Evolutionary conservation across 2,113 vertebrate species (phyloP).

Genomic region (Aviceda subcristata): DNA sequence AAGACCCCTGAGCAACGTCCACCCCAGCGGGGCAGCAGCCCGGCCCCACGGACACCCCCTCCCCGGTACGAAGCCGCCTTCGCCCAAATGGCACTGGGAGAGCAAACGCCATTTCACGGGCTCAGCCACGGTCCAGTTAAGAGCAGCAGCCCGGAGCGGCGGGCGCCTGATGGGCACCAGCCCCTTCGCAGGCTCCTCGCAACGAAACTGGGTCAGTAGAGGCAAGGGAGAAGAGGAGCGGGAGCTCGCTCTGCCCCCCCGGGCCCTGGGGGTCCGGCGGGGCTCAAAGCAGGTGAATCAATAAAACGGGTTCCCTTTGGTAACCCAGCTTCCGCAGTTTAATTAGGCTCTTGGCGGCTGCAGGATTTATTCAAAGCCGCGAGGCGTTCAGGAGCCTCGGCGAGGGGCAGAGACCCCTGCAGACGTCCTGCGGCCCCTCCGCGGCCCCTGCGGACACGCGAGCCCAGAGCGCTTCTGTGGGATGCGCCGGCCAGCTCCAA

Average conservation of each 20-base stretch:
- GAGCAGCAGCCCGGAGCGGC: background rate
- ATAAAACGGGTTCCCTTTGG: background rate
- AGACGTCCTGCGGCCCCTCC: background rate
- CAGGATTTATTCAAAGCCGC: background rate
- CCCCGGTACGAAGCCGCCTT: background rate
- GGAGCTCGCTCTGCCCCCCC: background rate
- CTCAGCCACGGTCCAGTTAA: background rate
- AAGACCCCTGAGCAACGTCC: fast-evolving
- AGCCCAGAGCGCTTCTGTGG: background rate
- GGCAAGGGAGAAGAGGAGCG: background rate
- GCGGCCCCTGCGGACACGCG: background rate
- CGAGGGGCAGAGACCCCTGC: background rate
- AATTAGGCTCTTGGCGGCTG: background rate
- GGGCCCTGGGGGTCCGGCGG: background rate
- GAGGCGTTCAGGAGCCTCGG: background rate
- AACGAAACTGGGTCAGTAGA: background rate
- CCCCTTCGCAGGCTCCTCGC: background rate
- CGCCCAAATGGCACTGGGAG: fast-evolving
- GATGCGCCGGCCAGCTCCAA: background rate
- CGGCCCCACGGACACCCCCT: background rate
- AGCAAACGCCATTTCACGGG: fast-evolving
- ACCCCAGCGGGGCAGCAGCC: background rate
- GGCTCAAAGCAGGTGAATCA: background rate
- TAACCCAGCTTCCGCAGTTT: background rate
- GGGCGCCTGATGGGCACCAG: background rate